phyloP scores from a whole-genome alignment of 2,113 vertebrate species.

The Marmota flaviventris region DNA sequence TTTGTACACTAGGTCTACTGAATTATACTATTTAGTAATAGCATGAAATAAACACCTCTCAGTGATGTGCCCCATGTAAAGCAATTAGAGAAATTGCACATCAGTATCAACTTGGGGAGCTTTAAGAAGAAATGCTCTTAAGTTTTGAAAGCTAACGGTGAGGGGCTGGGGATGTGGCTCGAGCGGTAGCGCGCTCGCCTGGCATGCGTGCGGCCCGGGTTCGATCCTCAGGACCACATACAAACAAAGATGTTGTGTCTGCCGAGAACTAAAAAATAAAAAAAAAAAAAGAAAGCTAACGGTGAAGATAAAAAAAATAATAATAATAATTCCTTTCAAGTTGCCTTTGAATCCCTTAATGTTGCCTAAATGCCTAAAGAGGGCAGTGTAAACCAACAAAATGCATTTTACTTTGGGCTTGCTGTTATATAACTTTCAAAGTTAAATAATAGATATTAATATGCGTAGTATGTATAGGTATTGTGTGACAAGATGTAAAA shows the following conservation, averaged over 20 bases:
- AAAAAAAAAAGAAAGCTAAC: constrained; percentile 21
- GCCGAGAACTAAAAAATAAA: too few species aligned
- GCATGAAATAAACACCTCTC: background rate
- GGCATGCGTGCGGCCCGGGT: too few species aligned
- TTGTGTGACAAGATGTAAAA: constrained; percentile 74
- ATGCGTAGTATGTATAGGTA: constrained; percentile 42
- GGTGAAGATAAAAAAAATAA: background rate
- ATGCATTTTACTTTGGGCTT: constrained; percentile 36
- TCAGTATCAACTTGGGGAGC: background rate
- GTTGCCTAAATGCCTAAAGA: constrained; percentile 87
- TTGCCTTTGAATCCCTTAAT: constrained; percentile 1
- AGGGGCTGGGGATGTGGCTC: too few species aligned
- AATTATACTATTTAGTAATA: constrained; percentile 14
- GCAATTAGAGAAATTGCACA: background rate
- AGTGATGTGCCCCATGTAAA: background rate
- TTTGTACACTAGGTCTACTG: constrained; percentile 27
- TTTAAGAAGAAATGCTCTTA: background rate
- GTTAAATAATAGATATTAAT: constrained; percentile 63
- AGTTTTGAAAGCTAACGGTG: constrained; percentile 23
- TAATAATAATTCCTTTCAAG: too few species aligned
- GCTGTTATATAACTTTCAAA: background rate
- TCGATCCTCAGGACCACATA: too few species aligned
- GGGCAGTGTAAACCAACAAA: constrained; percentile 87
- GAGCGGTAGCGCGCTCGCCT: too few species aligned
- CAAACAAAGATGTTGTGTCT: too few species aligned